Base-by-base conservation (phyloP, 1,140 invertebrate genomes). In the Lepidotrigona ventralis region DNA sequence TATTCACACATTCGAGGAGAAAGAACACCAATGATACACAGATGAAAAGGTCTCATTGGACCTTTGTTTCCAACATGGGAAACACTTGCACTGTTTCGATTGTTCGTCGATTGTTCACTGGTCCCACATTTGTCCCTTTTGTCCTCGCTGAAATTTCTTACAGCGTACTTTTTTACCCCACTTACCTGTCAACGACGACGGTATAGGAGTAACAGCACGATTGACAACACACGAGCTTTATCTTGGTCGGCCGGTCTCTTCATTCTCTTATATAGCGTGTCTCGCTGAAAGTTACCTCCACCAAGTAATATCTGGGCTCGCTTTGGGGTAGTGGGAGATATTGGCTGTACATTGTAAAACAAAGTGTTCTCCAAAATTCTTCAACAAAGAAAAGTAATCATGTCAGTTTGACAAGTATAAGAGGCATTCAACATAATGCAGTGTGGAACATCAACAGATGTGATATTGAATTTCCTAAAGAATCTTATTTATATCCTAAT, bases 261-360 rank as follows among this genome's bases (percentile, higher is more conserved):
- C 93, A 90, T 91, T 93, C 92, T 90, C 93, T 94, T 94, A 94
- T 94, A 94, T 94, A 94, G 91, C 91, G 86, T 89, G 88, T 87
- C 85, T 86, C 87, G 86, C 92, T 94, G 93, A 94, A 94, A 94
- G 92, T 93, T 93, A 89, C 93, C 91, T 92, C 93, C 92, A 92
- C 91, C 91, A 89, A 72, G 69, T 83, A 78, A 87, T 86, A 72
- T 77, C 76, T 80, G 78, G 70, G 17, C 84, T 54, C 79, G 76
- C 60, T 73, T 56, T 76, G 74, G 73, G 84, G 76, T 81, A 82
- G 86, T 85, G 89, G 83, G 79, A 81, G 82, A 79, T 71, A 56
- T 17, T 23, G 39, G 3, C 6, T n/a, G 17, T 60, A 51, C 19
- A 75, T 46, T 53, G 66, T 17, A 73, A 64, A 46, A 68, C 39